Conservation (phyloP, 2,797 vertebrate species). For the Myotis pilosus region DNA sequence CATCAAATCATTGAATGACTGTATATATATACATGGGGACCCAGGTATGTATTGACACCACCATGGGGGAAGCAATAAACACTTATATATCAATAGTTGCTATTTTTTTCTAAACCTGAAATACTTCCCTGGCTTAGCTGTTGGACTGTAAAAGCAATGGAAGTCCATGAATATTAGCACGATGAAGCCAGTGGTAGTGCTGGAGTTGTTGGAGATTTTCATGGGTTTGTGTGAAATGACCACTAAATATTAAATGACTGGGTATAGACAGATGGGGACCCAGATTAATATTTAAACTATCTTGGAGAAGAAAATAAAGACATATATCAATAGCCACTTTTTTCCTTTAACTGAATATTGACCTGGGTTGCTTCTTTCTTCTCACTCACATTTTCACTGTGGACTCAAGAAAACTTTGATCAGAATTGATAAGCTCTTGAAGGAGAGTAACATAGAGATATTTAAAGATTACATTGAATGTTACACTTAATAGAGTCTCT, state of each 20-base stretch:
- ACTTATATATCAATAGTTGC: background rate
- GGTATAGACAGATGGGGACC: background rate
- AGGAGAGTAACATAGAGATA: background rate
- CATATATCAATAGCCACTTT: background rate
- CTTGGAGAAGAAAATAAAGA: background rate
- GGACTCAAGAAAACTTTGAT: background rate
- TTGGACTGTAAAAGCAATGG: no score
- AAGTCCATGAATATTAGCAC: background rate
- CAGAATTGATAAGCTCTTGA: background rate
- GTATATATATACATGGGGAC: background rate
- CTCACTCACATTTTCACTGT: background rate
- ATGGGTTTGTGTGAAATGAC: background rate
- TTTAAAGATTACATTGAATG: background rate
- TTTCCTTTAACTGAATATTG: background rate
- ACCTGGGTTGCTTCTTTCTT: background rate
- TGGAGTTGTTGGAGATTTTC: background rate
- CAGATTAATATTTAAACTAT: background rate
- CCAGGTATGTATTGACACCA: background rate
- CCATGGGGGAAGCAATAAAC: background rate
- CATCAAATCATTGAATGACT: background rate
- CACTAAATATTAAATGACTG: background rate
- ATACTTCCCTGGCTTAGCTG: background rate
- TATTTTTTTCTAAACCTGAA: conserved; percentile 15
- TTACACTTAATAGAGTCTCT: background rate
- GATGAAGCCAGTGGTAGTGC: conserved; percentile 30